These are phyloP conservation scores for Mesorhabditis spiculigera DNA, from an alignment of 2,888 invertebrate species.

Conservation along the genomic window DNA sequence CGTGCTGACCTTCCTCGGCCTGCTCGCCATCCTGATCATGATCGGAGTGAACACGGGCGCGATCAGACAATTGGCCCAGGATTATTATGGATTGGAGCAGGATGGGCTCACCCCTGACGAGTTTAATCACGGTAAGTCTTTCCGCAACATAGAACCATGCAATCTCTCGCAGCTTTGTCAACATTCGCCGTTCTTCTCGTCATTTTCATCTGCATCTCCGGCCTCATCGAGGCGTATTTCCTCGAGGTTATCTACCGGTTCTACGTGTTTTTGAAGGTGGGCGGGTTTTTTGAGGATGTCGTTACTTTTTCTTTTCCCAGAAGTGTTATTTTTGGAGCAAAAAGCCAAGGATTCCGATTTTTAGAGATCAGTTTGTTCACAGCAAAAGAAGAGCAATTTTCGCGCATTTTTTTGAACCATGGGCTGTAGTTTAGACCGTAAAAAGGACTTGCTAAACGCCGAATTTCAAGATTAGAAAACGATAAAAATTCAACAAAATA, in stretches of 20 bases:
- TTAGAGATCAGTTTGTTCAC: no score
- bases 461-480: no score
- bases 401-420: no score
- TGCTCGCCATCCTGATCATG: conserved; percentile 38
- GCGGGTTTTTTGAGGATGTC: no score
- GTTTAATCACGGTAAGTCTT: conserved; percentile 23
- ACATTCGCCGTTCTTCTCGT: conserved; percentile 36
- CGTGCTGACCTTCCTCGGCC: conserved; percentile 28
- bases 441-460: no score
- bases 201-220: conserved; percentile 31
- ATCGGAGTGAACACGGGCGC: conserved; percentile 32
- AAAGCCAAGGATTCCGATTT: no score
- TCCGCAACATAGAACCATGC: neutral
- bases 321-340: no score
- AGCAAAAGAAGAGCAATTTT: no score
- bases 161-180: conserved; percentile 21
- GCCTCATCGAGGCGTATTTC: conserved; percentile 37
- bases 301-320: no score
- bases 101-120: conserved; percentile 13
- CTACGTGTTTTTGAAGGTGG: conserved; percentile 24
- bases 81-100: conserved; percentile 26
- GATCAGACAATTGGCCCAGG: conserved; percentile 27
- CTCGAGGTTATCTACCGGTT: conserved; percentile 37
- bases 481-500: no score
- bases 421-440: no score